These are phyloP conservation scores for Scolopax mira DNA, from an alignment of 2,113 vertebrate genomes.

Conservation along the genomic window DNA sequence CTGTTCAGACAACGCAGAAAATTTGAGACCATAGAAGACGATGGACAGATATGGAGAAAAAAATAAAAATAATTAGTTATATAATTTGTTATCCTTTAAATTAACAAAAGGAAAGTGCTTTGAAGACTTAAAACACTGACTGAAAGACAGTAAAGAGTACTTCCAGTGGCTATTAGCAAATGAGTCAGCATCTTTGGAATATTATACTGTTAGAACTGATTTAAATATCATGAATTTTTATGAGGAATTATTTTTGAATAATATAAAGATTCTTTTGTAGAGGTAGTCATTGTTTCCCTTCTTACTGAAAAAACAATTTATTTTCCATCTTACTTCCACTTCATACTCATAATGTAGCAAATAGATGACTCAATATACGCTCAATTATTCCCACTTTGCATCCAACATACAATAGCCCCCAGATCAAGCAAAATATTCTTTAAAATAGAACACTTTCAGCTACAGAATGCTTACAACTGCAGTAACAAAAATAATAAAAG, in stretches of 20 bases:
- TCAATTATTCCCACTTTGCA: background rate
- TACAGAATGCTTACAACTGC: background rate
- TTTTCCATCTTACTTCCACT: conserved; percentile 6
- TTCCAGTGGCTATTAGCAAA: background rate
- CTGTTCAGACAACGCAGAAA: background rate
- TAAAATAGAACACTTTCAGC: background rate
- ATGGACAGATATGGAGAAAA: background rate
- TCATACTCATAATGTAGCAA: background rate
- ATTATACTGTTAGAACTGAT: background rate
- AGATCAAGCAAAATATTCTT: background rate
- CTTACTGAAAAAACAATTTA: background rate
- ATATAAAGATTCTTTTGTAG: background rate
- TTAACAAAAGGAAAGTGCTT: background rate
- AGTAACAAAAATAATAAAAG: background rate
- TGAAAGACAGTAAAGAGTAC: background rate
- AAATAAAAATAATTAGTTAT: background rate
- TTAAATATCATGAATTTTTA: conserved; percentile 35
- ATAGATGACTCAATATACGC: background rate
- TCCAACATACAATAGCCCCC: background rate
- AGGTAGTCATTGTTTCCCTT: conserved; percentile 1
- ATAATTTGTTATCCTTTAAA: background rate
- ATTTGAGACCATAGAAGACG: background rate
- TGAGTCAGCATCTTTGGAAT: background rate
- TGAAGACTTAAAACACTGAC: background rate
- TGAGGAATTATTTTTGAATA: conserved; percentile 36